Percentiles rank a stretch among this genome's conserved stretches.
Conservation (phyloP, 1,140 invertebrate species). For the Xylocopa sonorina region DNA sequence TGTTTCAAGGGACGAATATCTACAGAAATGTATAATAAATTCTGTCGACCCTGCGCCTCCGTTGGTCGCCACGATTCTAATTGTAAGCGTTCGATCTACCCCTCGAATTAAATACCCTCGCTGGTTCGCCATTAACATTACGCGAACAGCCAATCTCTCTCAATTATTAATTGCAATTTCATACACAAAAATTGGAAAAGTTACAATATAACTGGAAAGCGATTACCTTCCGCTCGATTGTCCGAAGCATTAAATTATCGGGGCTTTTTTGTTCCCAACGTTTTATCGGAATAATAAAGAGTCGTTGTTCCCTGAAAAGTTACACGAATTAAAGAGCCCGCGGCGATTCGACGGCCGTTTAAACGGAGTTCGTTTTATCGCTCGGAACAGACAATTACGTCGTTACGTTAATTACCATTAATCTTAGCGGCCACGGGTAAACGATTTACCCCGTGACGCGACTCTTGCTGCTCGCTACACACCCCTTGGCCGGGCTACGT, state of each 20-base stretch:
- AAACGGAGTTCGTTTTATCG: background rate
- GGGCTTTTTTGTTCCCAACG: background rate
- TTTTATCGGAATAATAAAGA: background rate
- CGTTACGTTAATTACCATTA: conserved; percentile 19
- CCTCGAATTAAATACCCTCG: too few relatives aligned
- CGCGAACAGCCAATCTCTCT: background rate
- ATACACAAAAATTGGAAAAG: too few relatives aligned
- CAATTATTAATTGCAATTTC: background rate
- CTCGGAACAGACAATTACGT: conserved; percentile 1
- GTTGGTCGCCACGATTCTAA: conserved; percentile 17
- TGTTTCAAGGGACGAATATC: conserved; percentile 25
- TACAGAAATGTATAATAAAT: conserved; percentile 38
- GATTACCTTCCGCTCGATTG: background rate
- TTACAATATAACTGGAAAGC: too few relatives aligned
- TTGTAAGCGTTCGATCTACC: background rate
- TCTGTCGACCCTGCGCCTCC: conserved; percentile 13
- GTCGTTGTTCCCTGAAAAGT: background rate
- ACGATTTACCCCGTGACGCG: conserved; percentile 26
- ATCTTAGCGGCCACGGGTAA: conserved; percentile 2
- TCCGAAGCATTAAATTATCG: background rate
- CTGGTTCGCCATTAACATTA: background rate
- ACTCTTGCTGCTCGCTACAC: conserved; percentile 21
- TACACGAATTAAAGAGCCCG: background rate
- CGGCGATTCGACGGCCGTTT: background rate
- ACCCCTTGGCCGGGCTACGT: background rate